Percentiles rank a stretch among this genome's conserved stretches.
These are phyloP conservation scores for Neodiprion virginianus DNA, from an alignment of 1,140 invertebrate species.

Conservation along the genomic window DNA sequence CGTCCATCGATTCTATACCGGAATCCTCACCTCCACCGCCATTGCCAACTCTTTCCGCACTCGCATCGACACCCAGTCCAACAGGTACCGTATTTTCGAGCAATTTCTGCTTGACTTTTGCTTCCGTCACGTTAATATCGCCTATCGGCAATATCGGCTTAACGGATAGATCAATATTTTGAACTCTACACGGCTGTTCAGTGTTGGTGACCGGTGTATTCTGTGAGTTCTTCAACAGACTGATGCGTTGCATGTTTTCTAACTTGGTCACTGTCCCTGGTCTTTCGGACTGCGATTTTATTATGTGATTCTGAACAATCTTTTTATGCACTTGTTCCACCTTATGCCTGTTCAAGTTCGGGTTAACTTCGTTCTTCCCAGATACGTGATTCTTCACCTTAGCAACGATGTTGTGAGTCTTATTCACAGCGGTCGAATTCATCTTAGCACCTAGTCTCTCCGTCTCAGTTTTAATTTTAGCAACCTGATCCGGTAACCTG, in stretches of 20 bases:
- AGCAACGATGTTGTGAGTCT: constrained; percentile 40
- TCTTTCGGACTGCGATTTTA: constrained; percentile 37
- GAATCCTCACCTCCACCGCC: constrained; percentile 81
- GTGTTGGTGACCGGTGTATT: constrained; percentile 33
- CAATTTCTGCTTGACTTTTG: constrained; percentile 68
- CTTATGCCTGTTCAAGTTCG: constrained; percentile 46
- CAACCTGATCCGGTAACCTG: constrained; percentile 28
- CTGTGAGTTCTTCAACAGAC: constrained; percentile 46
- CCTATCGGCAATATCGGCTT: constrained; percentile 54
- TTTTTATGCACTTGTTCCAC: constrained; percentile 43
- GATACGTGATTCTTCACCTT: constrained; percentile 53
- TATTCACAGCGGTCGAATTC: constrained; percentile 30
- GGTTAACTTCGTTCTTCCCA: constrained; percentile 35
- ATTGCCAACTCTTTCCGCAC: constrained; percentile 43
- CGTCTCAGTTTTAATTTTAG: constrained; percentile 39
- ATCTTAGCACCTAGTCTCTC: constrained; percentile 36
- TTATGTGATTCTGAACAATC: constrained; percentile 46
- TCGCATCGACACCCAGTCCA: constrained; percentile 46
- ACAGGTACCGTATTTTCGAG: constrained; percentile 60
- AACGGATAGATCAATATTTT: constrained; percentile 29
- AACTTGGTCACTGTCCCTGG: constrained; percentile 28
- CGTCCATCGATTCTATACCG: constrained; percentile 93
- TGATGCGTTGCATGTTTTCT: constrained; percentile 46
- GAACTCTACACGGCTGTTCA: constrained; percentile 36
- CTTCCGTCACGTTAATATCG: constrained; percentile 64